phyloP scores from a whole-genome alignment of 1,140 invertebrate genomes.

The Brachionus calyciflorus region DNA sequence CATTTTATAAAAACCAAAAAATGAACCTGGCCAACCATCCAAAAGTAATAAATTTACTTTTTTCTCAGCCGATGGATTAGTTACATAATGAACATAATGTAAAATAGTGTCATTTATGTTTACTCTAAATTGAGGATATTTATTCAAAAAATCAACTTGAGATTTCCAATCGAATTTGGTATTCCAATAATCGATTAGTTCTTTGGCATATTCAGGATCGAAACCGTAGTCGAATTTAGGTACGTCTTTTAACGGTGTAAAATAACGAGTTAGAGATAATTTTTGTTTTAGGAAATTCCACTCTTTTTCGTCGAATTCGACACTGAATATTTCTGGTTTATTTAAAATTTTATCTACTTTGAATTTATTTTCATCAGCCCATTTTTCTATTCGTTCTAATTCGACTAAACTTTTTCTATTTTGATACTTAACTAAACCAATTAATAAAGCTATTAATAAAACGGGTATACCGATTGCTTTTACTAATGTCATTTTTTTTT shows the following conservation, averaged over 20 bases:
- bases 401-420: not conserved
- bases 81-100: slow-evolving; percentile 64
- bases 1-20: slow-evolving; percentile 79
- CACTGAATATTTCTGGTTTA: not conserved
- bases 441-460: not conserved
- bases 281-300: slow-evolving; percentile 18
- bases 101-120: slow-evolving; percentile 70
- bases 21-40: slow-evolving; percentile 83
- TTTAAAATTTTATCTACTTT: not conserved
- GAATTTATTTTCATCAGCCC: slow-evolving; percentile 15
- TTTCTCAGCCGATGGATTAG: slow-evolving; percentile 54
- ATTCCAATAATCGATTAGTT: slow-evolving; percentile 72
- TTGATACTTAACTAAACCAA: not conserved
- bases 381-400: not conserved
- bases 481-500: not conserved
- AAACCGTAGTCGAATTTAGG: slow-evolving; percentile 41
- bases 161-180: slow-evolving; percentile 72
- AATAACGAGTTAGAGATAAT: slow-evolving; percentile 3
- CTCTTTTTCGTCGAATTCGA: slow-evolving; percentile 37
- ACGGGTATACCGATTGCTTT: not conserved
- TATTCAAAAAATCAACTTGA: slow-evolving; percentile 69
- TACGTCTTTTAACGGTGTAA: not conserved
- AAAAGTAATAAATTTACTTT: slow-evolving; percentile 68
- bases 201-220: slow-evolving; percentile 27
- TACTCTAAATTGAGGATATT: slow-evolving; percentile 70